phyloP scores from a whole-genome alignment of 2,797 vertebrate genomes.

The Poeciliopsis gracilis region DNA sequence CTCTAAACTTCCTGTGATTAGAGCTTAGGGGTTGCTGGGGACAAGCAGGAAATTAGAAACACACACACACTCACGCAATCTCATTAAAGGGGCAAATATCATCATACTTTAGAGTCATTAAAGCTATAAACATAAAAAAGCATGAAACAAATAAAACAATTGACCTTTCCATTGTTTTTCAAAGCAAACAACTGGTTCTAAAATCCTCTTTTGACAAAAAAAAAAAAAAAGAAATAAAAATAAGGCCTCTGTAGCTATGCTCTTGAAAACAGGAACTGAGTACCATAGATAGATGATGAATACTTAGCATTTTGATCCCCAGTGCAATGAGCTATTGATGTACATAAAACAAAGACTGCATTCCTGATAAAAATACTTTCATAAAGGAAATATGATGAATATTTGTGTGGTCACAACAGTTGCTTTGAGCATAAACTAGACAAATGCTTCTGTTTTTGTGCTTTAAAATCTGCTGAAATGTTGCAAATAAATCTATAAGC shows the following conservation, averaged over 20 bases:
- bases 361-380: neutral
- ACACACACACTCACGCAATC: slow-evolving; percentile 9
- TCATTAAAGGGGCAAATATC: slow-evolving; percentile 1
- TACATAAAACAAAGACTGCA: neutral
- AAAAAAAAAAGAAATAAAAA: neutral
- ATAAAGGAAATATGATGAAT: neutral
- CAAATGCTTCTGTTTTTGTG: neutral
- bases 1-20: slow-evolving; percentile 74
- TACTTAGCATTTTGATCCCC: neutral
- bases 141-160: slow-evolving; percentile 3
- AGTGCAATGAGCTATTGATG: neutral
- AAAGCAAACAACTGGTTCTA: neutral
- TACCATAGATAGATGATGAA: neutral
- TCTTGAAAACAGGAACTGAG: neutral
- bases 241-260: neutral
- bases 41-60: slow-evolving; percentile 64
- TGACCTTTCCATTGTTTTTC: slow-evolving; percentile 8
- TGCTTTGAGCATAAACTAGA: neutral
- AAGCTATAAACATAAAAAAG: slow-evolving; percentile 12
- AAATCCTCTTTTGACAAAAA: neutral
- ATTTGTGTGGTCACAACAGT: neutral
- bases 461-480: neutral
- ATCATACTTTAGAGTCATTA: slow-evolving; percentile 10
- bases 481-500: neutral
- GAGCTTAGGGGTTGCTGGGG: slow-evolving; percentile 56